Conservation (phyloP, 2,797 vertebrate species). For the Lutjanus campechanus region DNA sequence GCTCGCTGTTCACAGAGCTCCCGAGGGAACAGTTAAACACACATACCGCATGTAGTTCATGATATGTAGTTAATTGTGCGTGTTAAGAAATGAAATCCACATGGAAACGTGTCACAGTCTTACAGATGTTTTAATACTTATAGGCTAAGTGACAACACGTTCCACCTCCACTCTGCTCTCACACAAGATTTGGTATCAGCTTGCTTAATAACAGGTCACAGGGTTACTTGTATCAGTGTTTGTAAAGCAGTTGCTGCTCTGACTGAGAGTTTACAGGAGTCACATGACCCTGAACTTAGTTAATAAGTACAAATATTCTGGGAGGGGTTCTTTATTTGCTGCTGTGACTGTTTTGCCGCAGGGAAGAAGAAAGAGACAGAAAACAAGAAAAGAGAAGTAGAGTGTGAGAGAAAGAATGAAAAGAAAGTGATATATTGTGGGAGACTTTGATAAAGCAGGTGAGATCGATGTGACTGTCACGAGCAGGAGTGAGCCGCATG, state of each 20-base stretch:
- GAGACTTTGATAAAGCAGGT: constrained; percentile 47
- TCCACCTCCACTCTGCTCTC: not conserved
- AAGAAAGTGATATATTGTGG: not conserved
- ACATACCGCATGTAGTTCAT: not conserved
- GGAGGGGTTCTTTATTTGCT: constrained; percentile 46
- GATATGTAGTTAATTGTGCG: constrained; percentile 34
- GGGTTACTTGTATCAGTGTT: constrained; percentile 22
- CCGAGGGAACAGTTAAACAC: constrained; percentile 17
- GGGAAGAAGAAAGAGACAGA: not conserved
- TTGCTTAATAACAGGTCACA: constrained; percentile 28
- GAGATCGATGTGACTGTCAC: constrained; percentile 51
- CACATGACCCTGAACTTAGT: constrained; percentile 31
- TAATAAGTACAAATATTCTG: constrained; percentile 54
- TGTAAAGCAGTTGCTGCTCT: constrained; percentile 32
- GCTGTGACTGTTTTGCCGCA: constrained; percentile 28
- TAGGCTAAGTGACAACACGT: not conserved
- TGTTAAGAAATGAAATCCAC: constrained; percentile 11
- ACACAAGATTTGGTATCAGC: not conserved
- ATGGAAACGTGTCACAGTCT: constrained; percentile 6
- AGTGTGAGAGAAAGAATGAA: not conserved
- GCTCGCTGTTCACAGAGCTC: constrained; percentile 10
- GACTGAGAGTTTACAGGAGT: constrained; percentile 24
- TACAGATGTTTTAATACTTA: not conserved
- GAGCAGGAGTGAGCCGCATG: constrained; percentile 45
- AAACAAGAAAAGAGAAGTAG: not conserved